These are phyloP conservation scores for Rhynchophorus ferrugineus DNA, from an alignment of 1,140 invertebrate species.

Conservation along the genomic window DNA sequence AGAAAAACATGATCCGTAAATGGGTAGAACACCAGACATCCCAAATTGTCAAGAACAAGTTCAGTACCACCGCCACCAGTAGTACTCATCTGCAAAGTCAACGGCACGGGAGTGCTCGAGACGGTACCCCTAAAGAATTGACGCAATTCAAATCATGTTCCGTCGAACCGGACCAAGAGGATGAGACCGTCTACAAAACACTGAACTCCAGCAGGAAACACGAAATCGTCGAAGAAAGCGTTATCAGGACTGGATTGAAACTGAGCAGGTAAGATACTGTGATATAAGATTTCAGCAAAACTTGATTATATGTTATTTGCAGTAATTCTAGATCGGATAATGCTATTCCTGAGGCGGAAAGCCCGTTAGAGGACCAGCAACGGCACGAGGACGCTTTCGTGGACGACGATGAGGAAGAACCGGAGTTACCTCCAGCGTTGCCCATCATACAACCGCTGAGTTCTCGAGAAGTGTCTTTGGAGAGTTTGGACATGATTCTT, in stretches of 20 bases:
- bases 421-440: slow-evolving; percentile 66
- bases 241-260: slow-evolving; percentile 50
- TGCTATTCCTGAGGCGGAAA: slow-evolving; percentile 33
- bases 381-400: slow-evolving; percentile 45
- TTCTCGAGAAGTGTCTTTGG: slow-evolving; percentile 69
- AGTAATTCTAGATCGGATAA: slow-evolving; percentile 20
- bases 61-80: slow-evolving; percentile 39
- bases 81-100: not conserved
- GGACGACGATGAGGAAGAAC: slow-evolving; percentile 63
- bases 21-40: slow-evolving; percentile 89
- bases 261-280: slow-evolving; percentile 19
- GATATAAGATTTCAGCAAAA: too few species aligned
- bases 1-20: slow-evolving; percentile 85
- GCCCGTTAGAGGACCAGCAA: slow-evolving; percentile 34
- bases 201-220: slow-evolving; percentile 40
- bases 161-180: slow-evolving; percentile 42
- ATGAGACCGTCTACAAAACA: slow-evolving; percentile 30
- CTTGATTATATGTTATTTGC: too few species aligned
- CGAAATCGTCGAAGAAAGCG: slow-evolving; percentile 49
- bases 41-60: slow-evolving; percentile 57
- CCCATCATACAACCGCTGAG: slow-evolving; percentile 66
- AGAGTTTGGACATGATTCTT: slow-evolving; percentile 62
- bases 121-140: slow-evolving; percentile 51
- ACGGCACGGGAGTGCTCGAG: slow-evolving; percentile 16
- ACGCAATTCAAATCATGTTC: slow-evolving; percentile 56